Percentiles rank a stretch among this genome's conserved stretches.
phyloP scores from a whole-genome alignment of 2,888 invertebrate species.

The Plagodis pulveraria region DNA sequence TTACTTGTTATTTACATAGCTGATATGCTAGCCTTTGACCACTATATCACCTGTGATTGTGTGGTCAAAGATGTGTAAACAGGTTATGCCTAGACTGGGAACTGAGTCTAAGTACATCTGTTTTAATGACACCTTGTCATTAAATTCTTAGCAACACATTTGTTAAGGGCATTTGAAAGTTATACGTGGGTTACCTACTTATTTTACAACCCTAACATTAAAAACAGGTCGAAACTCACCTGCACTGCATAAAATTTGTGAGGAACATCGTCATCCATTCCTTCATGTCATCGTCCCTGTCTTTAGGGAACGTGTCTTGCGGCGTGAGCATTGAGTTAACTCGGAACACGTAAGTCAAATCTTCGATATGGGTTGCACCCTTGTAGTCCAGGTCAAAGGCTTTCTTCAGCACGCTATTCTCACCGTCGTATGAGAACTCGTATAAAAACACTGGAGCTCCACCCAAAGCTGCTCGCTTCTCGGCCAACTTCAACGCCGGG shows the following conservation, averaged over 20 bases:
- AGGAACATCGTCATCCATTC: slow-evolving; percentile 62
- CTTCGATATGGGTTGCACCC: slow-evolving; percentile 86
- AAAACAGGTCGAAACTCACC: slow-evolving; percentile 48
- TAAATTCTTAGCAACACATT: no score
- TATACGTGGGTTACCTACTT: no score
- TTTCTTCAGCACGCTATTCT: slow-evolving; percentile 74
- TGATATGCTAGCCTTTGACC: no score
- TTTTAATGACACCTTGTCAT: no score
- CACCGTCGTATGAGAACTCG: slow-evolving; percentile 80
- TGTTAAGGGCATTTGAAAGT: no score
- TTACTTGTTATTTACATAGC: no score
- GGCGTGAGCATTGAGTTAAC: slow-evolving; percentile 53
- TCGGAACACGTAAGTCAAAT: slow-evolving; percentile 82
- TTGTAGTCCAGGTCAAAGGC: slow-evolving; percentile 58
- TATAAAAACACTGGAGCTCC: slow-evolving; percentile 80
- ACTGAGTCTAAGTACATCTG: no score
- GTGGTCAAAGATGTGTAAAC: no score
- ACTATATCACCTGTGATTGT: no score
- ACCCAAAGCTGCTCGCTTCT: slow-evolving; percentile 41
- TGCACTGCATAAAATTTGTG: slow-evolving; percentile 59
- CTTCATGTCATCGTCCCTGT: slow-evolving; percentile 52
- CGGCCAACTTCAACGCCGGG: slow-evolving; percentile 60
- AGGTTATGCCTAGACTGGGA: no score
- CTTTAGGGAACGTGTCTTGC: slow-evolving; percentile 35
- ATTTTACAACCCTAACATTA: no score